These are phyloP conservation scores for Diorhabda carinulata DNA, from an alignment of 1,140 invertebrate genomes.

Conservation along the genomic window DNA sequence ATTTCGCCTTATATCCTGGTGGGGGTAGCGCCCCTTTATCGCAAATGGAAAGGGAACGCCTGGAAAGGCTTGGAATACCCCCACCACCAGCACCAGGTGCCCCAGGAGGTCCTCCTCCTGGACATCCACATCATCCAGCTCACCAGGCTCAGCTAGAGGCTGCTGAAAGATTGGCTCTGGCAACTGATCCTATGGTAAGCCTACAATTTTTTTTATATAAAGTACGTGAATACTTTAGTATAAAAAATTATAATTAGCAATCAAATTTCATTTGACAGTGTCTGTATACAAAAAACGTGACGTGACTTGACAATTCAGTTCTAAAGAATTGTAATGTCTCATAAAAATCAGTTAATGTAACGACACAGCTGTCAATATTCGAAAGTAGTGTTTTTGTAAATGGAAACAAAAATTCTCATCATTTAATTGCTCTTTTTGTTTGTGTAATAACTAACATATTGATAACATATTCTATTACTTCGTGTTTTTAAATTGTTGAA, in stretches of 20 bases:
- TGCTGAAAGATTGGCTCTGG: slow-evolving; percentile 65
- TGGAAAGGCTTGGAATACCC: slow-evolving; percentile 75
- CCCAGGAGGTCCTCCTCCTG: slow-evolving; percentile 46
- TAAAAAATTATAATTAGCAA: too few relatives aligned
- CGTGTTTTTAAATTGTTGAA: slow-evolving; percentile 31
- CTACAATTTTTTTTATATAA: slow-evolving; percentile 26
- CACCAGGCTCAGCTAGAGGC: slow-evolving; percentile 48
- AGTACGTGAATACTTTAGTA: too few relatives aligned
- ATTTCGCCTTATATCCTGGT: slow-evolving; percentile 51
- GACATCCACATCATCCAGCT: slow-evolving; percentile 41
- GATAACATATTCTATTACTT: neutral
- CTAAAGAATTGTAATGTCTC: too few relatives aligned
- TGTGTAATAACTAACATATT: neutral
- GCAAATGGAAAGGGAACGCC: slow-evolving; percentile 80
- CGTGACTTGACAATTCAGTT: too few relatives aligned
- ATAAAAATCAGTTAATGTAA: too few relatives aligned
- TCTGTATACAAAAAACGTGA: too few relatives aligned
- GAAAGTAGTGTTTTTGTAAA: too few relatives aligned
- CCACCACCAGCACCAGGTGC: slow-evolving; percentile 53
- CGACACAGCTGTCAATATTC: too few relatives aligned
- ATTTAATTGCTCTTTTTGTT: too few relatives aligned
- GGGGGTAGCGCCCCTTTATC: slow-evolving; percentile 57
- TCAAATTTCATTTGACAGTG: too few relatives aligned
- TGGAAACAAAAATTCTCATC: too few relatives aligned
- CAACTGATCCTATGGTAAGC: slow-evolving; percentile 66